Evolutionary conservation across 2,888 invertebrate genomes (phyloP).

Genomic region (Diarsia brunnea): DNA sequence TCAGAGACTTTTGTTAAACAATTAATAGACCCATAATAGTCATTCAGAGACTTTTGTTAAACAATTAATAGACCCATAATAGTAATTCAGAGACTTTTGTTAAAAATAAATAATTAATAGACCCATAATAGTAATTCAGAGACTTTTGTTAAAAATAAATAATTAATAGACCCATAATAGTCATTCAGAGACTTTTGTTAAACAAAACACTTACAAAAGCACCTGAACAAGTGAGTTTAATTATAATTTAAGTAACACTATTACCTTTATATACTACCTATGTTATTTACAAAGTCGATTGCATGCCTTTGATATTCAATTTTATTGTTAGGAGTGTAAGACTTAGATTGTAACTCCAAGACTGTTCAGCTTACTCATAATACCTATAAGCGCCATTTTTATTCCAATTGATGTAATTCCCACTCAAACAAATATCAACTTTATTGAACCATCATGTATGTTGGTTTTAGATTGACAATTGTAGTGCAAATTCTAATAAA

Average conservation of each 20-base stretch:
- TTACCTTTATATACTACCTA: no score
- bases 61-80: constrained; percentile 3
- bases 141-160: constrained; percentile 40
- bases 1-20: constrained; percentile 55
- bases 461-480: background rate
- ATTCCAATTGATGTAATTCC: background rate
- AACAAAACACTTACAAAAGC: constrained; percentile 56
- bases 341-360: background rate
- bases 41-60: constrained; percentile 56
- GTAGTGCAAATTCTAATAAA: background rate
- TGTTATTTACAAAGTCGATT: constrained; percentile 59
- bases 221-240: constrained; percentile 53
- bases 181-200: constrained; percentile 57
- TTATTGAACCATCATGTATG: background rate
- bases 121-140: constrained; percentile 42
- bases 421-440: background rate
- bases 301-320: constrained; percentile 44
- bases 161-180: background rate
- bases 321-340: background rate
- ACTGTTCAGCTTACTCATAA: background rate
- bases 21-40: background rate
- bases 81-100: constrained; percentile 57
- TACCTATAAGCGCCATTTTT: background rate
- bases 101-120: background rate
- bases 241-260: constrained; percentile 24